A percentile compares a stretch with the other conserved stretches of the same genome.
phyloP scores from a whole-genome alignment of 2,797 vertebrate genomes.

The Euphonia xanthogaster region DNA sequence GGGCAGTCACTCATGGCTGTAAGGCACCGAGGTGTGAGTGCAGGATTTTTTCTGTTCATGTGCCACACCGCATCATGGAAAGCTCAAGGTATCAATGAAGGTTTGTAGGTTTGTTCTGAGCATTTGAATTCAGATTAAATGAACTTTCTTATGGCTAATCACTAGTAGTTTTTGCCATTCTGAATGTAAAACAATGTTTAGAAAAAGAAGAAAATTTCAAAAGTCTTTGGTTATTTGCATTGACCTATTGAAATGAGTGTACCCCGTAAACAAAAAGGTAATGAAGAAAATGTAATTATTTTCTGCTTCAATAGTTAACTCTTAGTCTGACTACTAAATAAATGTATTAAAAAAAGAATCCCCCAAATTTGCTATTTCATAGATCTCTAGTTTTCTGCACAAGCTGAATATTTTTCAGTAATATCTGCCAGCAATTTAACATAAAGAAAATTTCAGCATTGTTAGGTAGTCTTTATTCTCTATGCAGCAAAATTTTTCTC shows the following conservation, averaged over 20 bases:
- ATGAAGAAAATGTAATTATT: not conserved
- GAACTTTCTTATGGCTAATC: not conserved
- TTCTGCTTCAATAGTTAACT: not conserved
- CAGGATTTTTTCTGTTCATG: not conserved
- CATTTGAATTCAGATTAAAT: not conserved
- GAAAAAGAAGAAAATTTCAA: not conserved
- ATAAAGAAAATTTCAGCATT: not conserved
- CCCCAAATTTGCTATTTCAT: not conserved
- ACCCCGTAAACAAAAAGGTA: not conserved
- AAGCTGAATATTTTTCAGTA: not conserved
- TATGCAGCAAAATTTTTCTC: not conserved
- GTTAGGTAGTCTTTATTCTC: not conserved
- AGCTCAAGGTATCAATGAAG: not conserved
- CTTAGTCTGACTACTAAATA: not conserved
- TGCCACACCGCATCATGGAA: not conserved
- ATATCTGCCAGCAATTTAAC: not conserved
- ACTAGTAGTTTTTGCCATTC: not conserved
- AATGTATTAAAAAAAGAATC: not conserved
- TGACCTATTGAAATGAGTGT: not conserved
- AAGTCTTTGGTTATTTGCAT: not conserved
- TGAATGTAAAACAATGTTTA: not conserved
- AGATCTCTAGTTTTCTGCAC: not conserved
- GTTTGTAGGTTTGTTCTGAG: not conserved
- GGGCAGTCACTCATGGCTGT: not conserved
- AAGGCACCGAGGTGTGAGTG: not conserved